Evolutionary conservation across 2,888 invertebrate species (phyloP), one percentile per base, ranked within the genome.

Genomic region (Epistrophe grossulariae): DNA sequence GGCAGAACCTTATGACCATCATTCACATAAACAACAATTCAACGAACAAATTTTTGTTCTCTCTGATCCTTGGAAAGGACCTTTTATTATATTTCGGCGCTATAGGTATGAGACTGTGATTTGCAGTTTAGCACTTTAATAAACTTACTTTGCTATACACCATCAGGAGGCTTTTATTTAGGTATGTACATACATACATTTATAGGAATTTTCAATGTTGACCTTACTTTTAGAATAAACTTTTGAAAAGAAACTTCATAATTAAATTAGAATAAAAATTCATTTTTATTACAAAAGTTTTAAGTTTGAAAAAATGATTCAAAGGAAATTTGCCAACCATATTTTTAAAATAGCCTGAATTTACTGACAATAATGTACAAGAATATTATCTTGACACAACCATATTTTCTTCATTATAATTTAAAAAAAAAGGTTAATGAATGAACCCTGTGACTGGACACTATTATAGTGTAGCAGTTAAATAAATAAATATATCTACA

Each of bases 111-210:
- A 31, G 15, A 59, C 50, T 45, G 31, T 78, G 68, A 19, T 73
- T 73, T 84, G 76, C 60, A 68, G 71, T 66, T 77, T 62, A 85
- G 81, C 81, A 85, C 82, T 82, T 85, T 85, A 78, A 85, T 85
- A 82, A 79, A 85, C 70, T 85, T 43, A 35, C 45, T 50, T 85
- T 43, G 40, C 45, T 50, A 72, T 55, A 73, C 40, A 68, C 13
- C 35, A 62, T 40, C 24, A 45, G 2, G 19, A 40, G 24, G 45
- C 13, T 68, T 70, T 50, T 17, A n/a, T n/a, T n/a, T n/a, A n/a
- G n/a, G n/a, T n/a, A n/a, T n/a, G n/a, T n/a, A n/a, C n/a, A 24
- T 24, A 24, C 24, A 24, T 24, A 24, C n/a, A n/a, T n/a, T n/a
- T 24, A 24, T 24, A 24, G 10, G 17, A 52, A 24, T 38, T 13